Conservation (phyloP, 2,113 vertebrate genomes). For the Sitta europaea region DNA sequence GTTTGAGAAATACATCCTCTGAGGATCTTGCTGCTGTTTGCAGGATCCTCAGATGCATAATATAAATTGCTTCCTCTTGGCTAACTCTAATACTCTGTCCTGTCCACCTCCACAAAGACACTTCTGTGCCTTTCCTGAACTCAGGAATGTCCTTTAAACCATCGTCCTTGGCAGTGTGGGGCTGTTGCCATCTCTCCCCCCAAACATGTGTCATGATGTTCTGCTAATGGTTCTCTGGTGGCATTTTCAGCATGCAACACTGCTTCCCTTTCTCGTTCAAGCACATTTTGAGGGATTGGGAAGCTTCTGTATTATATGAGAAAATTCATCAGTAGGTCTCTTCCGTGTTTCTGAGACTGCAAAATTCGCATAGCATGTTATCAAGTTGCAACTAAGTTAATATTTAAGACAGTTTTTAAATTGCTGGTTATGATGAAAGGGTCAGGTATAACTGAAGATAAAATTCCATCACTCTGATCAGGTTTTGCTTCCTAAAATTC, state of each 20-base stretch:
- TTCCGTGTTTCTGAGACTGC: background rate
- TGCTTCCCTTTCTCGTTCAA: background rate
- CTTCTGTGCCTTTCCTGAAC: background rate
- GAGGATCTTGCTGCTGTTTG: background rate
- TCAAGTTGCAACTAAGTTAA: background rate
- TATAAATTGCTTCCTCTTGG: background rate
- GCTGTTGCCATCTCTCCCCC: background rate
- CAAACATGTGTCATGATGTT: background rate
- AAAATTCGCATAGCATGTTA: background rate
- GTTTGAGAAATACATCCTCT: background rate
- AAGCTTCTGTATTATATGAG: background rate
- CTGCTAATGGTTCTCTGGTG: background rate
- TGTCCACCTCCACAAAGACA: background rate
- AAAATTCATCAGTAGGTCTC: background rate
- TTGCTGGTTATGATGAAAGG: background rate
- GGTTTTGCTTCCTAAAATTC: background rate
- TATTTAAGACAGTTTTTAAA: background rate
- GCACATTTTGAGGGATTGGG: background rate
- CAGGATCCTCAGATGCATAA: background rate
- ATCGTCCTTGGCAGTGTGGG: accelerated
- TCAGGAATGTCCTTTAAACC: background rate
- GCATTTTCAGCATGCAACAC: background rate
- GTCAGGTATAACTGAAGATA: background rate
- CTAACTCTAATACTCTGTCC: background rate
- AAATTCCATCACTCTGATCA: background rate